phyloP scores from a whole-genome alignment of 2,797 vertebrate genomes.

The Orestias chungarensis region DNA sequence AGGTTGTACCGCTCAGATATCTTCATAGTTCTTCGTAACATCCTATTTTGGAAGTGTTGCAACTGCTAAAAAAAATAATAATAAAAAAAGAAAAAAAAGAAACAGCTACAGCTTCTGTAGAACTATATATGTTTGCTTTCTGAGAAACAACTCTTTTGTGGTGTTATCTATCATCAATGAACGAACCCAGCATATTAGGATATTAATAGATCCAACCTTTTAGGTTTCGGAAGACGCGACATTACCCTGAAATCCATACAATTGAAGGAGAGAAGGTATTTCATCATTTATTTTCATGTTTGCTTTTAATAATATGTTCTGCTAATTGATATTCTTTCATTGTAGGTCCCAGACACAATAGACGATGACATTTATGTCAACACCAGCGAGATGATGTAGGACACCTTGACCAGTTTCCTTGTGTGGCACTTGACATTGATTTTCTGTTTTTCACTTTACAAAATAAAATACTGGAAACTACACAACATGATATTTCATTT shows the following conservation, averaged over 20 bases:
- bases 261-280: constrained; percentile 37
- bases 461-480: too few species aligned
- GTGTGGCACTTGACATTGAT: neutral
- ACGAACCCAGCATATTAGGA: neutral
- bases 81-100: too few species aligned
- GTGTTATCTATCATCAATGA: neutral
- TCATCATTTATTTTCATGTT: neutral
- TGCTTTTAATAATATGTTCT: fast-evolving
- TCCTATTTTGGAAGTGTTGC: too few species aligned
- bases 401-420: neutral
- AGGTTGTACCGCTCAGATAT: too few species aligned
- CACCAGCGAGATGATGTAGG: neutral
- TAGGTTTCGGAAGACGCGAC: constrained; percentile 7
- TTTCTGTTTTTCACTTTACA: neutral
- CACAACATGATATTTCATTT: too few species aligned
- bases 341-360: constrained; percentile 25
- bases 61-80: too few species aligned
- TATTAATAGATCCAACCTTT: neutral
- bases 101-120: neutral
- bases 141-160: neutral
- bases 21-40: too few species aligned
- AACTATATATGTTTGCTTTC: neutral
- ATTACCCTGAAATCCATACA: neutral
- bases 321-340: neutral
- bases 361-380: constrained; percentile 27